Evolutionary conservation across 2,797 vertebrate species (phyloP), one percentile per base, ranked within the genome.

Genomic region (Anguilla pacifica): DNA sequence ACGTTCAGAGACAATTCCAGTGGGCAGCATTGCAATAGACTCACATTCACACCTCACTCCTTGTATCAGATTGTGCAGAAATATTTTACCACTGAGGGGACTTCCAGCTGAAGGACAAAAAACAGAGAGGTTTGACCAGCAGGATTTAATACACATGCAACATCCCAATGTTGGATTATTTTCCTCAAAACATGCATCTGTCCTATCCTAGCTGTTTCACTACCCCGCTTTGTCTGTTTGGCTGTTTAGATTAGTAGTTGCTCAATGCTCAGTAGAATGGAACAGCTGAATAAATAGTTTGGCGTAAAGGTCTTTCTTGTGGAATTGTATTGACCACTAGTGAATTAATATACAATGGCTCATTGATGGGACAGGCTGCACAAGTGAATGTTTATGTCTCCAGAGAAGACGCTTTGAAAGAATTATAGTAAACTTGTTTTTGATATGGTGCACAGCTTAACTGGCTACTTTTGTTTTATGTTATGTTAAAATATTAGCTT

Each of bases 291-390:
- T 79, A 43, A 51, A 82, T 51, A 0, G 25, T 82, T 82, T 70
- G 61, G 19, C 81, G 55, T 6, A 70, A 70, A 59, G 84, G n/a
- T 43, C 61, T 84, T 72, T 28, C 2, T 83, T 84, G 64, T 67
- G 39, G 55, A 74, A 77, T 87, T 22, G 22, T 72, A 39, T 87
- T 87, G 28, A 72, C 70, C 22, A 84, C 84, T 49, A 87, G 84
- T 87, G 64, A 87, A 87, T 87, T 51, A 25, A 49, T 67, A 55
- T 35, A 87, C 55, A 25, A 46, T 35, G 35, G 35, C 43, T 39
- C 49, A 81, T 59, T 25, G 31, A 51, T 11, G 57, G 64, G 53
- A 72, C 61, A 74, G 49, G 72, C 70, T 28, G 64, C n/a, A 11
- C 61, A 39, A 74, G 51, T 83, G 25, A 83, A 59, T 82, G 51